Base-by-base conservation (phyloP, 92 coral and sea anemone species). In the Porites divaricata region DNA sequence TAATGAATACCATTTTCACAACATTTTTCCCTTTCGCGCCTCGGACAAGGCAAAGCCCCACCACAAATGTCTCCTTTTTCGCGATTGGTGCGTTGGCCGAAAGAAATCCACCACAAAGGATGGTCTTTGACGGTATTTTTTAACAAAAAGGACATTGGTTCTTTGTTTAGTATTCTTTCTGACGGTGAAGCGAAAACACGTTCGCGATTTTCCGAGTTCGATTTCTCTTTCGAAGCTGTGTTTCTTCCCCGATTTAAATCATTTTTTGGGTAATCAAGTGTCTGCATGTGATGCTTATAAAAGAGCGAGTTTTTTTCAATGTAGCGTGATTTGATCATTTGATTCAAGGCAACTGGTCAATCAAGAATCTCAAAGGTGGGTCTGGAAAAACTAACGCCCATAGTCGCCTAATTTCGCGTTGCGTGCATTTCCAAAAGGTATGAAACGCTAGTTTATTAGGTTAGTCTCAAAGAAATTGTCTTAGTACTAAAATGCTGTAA, bases 51-150 rank as follows among this genome's bases (percentile, higher is more conserved):
- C 25, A 6, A n/a, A 23, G 67, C 62, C 63, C 52, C 11, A 54
- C 68, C 70, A 75, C 76, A 45, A 67, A 68, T 41, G 65, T 70
- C 15, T 56, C 56, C 21, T 52, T 21, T 9, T 62, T 21, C n/a
- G 22, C 57, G 85, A 80, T 80, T 80, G 67, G 76, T 35, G 35
- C 68, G 68, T 70, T 68, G 75, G 21, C 23, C 14, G 25, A 26
- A 63, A 79, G 53, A 22, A 8, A 24, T 79, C 12, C 25, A 79
- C 75, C 85, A 19, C 64, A 53, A 26, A 1, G 69, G 13, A 68
- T 9, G 48, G 68, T 80, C 69, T 0, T 11, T 6, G 75, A 19
- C 76, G 84, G 83, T 11, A 66, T 22, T 65, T 65, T 51, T 66
- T 4, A 35, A 79, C 24, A 9, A 50, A 51, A 8, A 51, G 35